phyloP scores from a whole-genome alignment of 2,888 invertebrate genomes.

The Chirona hameri region DNA sequence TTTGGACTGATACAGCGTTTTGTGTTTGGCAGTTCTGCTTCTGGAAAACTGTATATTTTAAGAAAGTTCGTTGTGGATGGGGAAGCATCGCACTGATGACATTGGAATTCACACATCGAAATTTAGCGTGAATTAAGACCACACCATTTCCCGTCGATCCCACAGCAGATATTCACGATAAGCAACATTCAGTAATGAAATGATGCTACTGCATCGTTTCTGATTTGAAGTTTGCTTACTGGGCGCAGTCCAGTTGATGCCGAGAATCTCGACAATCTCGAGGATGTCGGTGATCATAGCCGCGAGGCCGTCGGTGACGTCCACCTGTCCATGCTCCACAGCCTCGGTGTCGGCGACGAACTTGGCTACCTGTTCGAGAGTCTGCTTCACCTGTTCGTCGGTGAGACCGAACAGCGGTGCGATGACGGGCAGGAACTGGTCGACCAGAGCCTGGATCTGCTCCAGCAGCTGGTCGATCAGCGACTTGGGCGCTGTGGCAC shows the following conservation, averaged over 20 bases:
- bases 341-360: slow-evolving; percentile 4
- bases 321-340: background rate
- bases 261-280: background rate
- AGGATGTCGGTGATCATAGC: background rate
- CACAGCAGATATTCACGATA: too few relatives aligned
- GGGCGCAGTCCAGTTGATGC: background rate
- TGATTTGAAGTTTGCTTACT: background rate
- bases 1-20: too few relatives aligned
- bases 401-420: background rate
- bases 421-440: background rate
- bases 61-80: too few relatives aligned
- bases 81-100: too few relatives aligned
- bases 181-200: too few relatives aligned
- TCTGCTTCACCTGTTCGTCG: background rate
- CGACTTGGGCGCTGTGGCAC: too few relatives aligned
- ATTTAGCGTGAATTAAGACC: too few relatives aligned
- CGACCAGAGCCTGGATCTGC: background rate
- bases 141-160: too few relatives aligned
- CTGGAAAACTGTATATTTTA: too few relatives aligned
- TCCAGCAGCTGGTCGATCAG: background rate
- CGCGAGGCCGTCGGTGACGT: background rate
- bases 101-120: too few relatives aligned
- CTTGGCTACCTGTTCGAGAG: background rate
- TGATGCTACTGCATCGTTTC: too few relatives aligned
- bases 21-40: too few relatives aligned